Evolutionary conservation across 1,140 invertebrate species (phyloP).

Genomic region (Tribolium madens): DNA sequence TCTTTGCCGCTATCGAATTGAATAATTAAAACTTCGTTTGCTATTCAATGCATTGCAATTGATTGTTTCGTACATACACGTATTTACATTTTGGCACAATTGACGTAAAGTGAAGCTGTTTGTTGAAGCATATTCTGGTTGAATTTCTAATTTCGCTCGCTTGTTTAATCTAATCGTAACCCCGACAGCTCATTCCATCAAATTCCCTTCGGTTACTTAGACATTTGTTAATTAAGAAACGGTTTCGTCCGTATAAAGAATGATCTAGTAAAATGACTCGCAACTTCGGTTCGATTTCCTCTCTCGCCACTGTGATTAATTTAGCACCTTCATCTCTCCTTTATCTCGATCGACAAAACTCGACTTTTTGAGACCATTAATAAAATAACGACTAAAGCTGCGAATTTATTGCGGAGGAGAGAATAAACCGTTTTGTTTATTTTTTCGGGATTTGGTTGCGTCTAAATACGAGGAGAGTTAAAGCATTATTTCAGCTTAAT

Average conservation of each 20-base stretch:
- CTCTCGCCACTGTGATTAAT: slow-evolving; percentile 11
- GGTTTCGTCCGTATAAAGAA: not conserved
- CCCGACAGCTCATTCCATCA: slow-evolving; percentile 18
- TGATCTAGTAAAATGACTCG: slow-evolving; percentile 4
- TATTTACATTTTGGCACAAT: slow-evolving; percentile 3
- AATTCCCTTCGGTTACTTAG: slow-evolving; percentile 33
- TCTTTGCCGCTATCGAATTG: too few relatives aligned
- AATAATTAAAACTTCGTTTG: not conserved
- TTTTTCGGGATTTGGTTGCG: slow-evolving; percentile 3
- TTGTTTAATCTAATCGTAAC: slow-evolving; percentile 31
- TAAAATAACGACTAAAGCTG: slow-evolving; percentile 8
- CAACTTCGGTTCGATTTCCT: not conserved
- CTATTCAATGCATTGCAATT: not conserved
- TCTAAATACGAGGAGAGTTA: too few relatives aligned
- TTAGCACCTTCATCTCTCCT: slow-evolving; percentile 1
- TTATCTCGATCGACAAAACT: slow-evolving; percentile 19
- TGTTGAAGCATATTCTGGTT: slow-evolving; percentile 27
- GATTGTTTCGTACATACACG: not conserved
- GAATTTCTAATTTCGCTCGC: slow-evolving; percentile 26
- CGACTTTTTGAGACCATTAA: slow-evolving; percentile 1
- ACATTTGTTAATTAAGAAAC: slow-evolving; percentile 31
- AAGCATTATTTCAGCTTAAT: not conserved
- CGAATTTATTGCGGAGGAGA: not conserved
- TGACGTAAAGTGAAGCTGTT: slow-evolving; percentile 13
- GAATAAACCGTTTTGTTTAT: slow-evolving; percentile 4